phyloP scores from a whole-genome alignment of 2,797 vertebrate species.

The Sebastes jordani region DNA sequence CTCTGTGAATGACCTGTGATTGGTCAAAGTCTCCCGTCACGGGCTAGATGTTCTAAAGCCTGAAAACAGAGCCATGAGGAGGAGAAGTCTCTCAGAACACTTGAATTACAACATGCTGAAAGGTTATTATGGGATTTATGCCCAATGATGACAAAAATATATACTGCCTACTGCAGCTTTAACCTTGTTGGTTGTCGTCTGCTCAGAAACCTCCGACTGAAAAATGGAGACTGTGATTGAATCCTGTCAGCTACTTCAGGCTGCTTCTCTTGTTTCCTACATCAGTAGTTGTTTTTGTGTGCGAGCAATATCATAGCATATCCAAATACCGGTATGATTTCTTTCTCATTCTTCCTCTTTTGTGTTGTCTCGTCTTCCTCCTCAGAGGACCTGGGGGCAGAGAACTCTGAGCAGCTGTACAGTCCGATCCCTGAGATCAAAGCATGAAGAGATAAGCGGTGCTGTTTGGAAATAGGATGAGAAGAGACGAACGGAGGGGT shows the following conservation, averaged over 20 bases:
- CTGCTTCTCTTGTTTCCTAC: background rate
- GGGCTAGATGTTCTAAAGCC: too few species aligned
- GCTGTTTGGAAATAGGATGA: background rate
- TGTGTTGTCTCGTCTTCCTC: background rate
- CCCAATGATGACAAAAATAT: fast-evolving
- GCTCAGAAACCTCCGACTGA: background rate
- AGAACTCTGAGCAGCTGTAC: slow-evolving; percentile 93
- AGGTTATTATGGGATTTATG: too few species aligned
- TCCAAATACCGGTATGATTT: background rate
- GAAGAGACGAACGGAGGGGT: slow-evolving; percentile 32
- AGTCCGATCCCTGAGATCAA: slow-evolving; percentile 92
- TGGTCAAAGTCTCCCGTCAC: too few species aligned
- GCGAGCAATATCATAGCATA: background rate
- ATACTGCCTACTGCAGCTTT: background rate
- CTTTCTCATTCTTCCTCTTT: background rate
- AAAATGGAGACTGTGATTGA: background rate
- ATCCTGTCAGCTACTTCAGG: background rate
- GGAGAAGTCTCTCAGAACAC: too few species aligned
- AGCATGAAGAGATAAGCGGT: slow-evolving; percentile 80
- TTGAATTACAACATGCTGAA: too few species aligned
- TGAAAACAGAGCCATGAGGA: too few species aligned
- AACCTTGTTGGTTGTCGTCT: background rate
- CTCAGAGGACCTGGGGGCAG: slow-evolving; percentile 92
- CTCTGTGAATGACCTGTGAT: too few species aligned
- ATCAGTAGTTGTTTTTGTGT: background rate